phyloP scores from a whole-genome alignment of 2,888 invertebrate species.

The Phyllotreta cruciferae region DNA sequence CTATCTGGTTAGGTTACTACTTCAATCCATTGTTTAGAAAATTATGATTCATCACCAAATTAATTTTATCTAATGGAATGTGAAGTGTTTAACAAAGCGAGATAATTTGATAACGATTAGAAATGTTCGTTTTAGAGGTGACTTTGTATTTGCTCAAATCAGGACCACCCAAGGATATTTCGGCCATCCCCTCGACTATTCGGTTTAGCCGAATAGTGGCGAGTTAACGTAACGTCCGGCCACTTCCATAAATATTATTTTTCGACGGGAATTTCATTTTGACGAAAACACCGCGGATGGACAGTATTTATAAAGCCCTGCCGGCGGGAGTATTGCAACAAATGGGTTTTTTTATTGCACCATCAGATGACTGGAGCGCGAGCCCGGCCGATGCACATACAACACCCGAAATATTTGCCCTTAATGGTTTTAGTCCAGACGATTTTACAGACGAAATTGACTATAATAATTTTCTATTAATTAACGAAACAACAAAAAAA shows the following conservation, averaged over 20 bases:
- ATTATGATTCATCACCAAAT: too few relatives aligned
- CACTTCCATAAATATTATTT: conserved; percentile 30
- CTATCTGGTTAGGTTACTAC: too few relatives aligned
- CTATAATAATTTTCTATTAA: too few relatives aligned
- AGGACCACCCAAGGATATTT: too few relatives aligned
- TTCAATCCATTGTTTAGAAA: too few relatives aligned
- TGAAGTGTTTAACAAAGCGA: too few relatives aligned
- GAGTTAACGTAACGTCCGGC: conserved; percentile 19
- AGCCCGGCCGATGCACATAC: conserved; percentile 13
- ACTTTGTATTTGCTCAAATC: too few relatives aligned
- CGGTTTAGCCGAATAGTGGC: conserved; percentile 9
- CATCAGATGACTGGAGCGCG: conserved; percentile 12
- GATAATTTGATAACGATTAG: too few relatives aligned
- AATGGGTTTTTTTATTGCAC: conserved; percentile 25
- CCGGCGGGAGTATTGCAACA: conserved; percentile 20
- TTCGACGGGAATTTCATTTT: conserved; percentile 30
- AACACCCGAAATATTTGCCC: neutral
- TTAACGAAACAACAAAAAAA: too few relatives aligned
- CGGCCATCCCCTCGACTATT: conserved; percentile 3
- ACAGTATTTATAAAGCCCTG: conserved; percentile 26
- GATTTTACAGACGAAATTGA: too few relatives aligned
- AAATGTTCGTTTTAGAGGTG: too few relatives aligned
- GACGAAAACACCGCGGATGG: conserved; percentile 29
- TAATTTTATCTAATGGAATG: too few relatives aligned
- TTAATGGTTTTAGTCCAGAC: conserved; percentile 3